Percentiles rank a stretch among this genome's conserved stretches.
Evolutionary conservation across 2,113 vertebrate species (phyloP).

Genomic region (Chlamydotis undulata): DNA sequence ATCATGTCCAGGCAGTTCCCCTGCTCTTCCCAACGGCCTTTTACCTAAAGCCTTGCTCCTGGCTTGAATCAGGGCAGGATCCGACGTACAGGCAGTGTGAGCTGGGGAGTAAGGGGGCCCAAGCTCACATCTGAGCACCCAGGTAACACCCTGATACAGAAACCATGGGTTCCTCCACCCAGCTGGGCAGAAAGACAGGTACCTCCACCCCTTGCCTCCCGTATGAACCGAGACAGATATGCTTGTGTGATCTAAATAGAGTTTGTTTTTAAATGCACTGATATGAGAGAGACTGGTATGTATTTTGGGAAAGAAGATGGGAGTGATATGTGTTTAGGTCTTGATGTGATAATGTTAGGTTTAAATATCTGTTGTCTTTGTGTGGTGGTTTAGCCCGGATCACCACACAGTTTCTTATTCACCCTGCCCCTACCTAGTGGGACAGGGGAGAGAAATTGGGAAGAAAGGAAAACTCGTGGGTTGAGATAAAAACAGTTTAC

Average conservation of each 20-base stretch:
- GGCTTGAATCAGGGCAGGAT: not conserved
- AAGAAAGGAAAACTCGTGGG: too few relatives aligned
- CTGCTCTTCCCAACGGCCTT: not conserved
- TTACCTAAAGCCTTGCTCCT: not conserved
- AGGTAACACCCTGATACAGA: not conserved
- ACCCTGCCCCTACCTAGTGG: too few relatives aligned
- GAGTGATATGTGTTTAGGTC: not conserved
- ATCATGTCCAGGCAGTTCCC: not conserved
- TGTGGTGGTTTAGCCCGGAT: too few relatives aligned
- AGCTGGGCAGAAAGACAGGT: not conserved
- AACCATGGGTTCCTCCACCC: not conserved
- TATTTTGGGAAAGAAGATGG: not conserved
- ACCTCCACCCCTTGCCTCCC: not conserved
- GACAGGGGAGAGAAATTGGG: too few relatives aligned
- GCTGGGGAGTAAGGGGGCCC: not conserved
- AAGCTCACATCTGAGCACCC: not conserved
- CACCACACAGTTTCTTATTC: too few relatives aligned
- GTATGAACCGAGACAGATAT: not conserved
- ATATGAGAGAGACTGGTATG: not conserved
- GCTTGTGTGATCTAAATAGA: not conserved
- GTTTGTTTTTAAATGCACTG: not conserved
- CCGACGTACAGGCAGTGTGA: accelerated
- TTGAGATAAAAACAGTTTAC: too few relatives aligned
- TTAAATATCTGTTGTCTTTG: not conserved
- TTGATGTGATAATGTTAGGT: not conserved